These are phyloP conservation scores for Icerya purchasi DNA, from an alignment of 2,888 invertebrate species.

Conservation along the genomic window DNA sequence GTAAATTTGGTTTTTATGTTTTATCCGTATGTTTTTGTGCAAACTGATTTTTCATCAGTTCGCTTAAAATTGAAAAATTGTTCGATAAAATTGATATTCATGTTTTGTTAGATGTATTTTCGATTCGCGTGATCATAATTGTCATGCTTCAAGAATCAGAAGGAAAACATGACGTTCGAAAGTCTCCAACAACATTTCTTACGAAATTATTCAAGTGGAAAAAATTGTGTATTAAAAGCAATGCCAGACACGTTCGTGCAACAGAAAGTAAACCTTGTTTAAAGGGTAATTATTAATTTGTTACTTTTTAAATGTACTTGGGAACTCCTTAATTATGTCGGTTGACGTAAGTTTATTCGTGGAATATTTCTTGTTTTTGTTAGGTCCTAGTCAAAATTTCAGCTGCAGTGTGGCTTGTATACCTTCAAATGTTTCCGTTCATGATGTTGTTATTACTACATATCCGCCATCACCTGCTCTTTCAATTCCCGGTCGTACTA, in stretches of 20 bases:
- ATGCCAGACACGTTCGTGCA: conserved; percentile 1
- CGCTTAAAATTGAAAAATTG: too few species aligned
- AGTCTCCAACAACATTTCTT: conserved; percentile 9
- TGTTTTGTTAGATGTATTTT: too few species aligned
- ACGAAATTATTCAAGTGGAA: conserved; percentile 12
- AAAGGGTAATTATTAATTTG: neutral
- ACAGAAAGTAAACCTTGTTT: conserved; percentile 5
- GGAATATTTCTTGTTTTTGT: neutral
- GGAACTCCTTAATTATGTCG: neutral
- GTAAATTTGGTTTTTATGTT: too few species aligned
- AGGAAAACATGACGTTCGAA: conserved; percentile 11
- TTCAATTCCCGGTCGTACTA: conserved; percentile 47
- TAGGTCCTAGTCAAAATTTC: conserved; percentile 14
- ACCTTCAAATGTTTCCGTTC: conserved; percentile 28
- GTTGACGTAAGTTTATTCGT: neutral
- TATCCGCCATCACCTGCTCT: conserved; percentile 30
- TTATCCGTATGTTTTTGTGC: too few species aligned
- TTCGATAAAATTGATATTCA: too few species aligned
- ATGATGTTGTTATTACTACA: conserved; percentile 23
- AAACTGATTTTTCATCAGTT: too few species aligned
- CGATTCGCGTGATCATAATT: neutral
- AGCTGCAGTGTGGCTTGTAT: conserved; percentile 25
- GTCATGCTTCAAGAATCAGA: neutral
- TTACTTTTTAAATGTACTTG: neutral
- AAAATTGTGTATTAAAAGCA: conserved; percentile 9